Conservation (phyloP, 2,797 vertebrate genomes). For the Gymnothorax reevesii region DNA sequence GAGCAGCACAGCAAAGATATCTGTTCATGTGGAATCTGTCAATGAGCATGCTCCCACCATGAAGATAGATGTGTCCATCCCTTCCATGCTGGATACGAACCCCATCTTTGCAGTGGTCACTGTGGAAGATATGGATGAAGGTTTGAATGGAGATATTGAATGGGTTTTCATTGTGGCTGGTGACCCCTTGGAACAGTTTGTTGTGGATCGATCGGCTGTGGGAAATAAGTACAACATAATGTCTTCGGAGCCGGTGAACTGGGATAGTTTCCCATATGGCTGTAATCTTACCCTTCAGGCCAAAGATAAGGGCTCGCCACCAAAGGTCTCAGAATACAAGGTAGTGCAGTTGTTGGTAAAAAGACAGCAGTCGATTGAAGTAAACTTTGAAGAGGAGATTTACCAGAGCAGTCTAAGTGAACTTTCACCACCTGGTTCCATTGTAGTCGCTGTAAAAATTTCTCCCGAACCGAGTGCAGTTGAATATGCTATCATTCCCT, state of each 20-base stretch:
- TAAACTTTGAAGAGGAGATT: conserved; percentile 82
- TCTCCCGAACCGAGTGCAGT: conserved; percentile 73
- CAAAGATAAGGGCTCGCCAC: conserved; percentile 89
- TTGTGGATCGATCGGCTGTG: conserved; percentile 79
- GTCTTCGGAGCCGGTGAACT: conserved; percentile 73
- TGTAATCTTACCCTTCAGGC: conserved; percentile 94
- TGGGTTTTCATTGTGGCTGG: conserved; percentile 90
- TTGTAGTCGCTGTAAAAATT: conserved; percentile 85
- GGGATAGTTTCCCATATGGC: conserved; percentile 84
- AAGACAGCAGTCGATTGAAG: conserved; percentile 73
- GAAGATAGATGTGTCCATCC: conserved; percentile 69
- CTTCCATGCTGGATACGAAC: conserved; percentile 79
- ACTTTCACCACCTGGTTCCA: conserved; percentile 85
- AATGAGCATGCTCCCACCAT: conserved; percentile 85
- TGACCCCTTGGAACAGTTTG: conserved; percentile 85
- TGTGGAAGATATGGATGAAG: conserved; percentile 88
- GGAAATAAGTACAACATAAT: conserved; percentile 88
- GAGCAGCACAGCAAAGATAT: conserved; percentile 89
- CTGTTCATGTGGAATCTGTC: conserved; percentile 79
- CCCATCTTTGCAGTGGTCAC: conserved; percentile 81
- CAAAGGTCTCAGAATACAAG: conserved; percentile 83
- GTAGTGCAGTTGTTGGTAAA: conserved; percentile 80
- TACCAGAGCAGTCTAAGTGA: conserved; percentile 89
- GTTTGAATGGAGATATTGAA: conserved; percentile 86
- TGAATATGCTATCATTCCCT: conserved; percentile 82